A percentile compares a stretch with the other conserved stretches of the same genome.
phyloP scores from a whole-genome alignment of 2,797 vertebrate species.

The Alosa sapidissima region DNA sequence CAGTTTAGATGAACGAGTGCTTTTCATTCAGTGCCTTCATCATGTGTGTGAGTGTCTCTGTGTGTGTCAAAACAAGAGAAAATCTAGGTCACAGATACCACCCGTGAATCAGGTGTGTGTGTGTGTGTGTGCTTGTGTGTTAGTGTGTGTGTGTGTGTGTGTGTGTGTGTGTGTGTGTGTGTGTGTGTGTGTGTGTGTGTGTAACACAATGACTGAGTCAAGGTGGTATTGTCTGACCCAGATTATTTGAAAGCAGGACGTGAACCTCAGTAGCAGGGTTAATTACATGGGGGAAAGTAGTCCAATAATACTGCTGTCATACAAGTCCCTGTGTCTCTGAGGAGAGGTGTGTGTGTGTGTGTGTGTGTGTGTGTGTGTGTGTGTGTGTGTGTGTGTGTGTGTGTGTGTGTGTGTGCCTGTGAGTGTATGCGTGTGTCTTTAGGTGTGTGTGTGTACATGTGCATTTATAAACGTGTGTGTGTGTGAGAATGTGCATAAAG shows the following conservation, averaged over 20 bases:
- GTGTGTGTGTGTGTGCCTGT: slow-evolving; percentile 16
- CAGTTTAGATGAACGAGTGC: neutral
- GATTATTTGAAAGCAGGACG: slow-evolving; percentile 72
- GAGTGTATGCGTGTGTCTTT: neutral
- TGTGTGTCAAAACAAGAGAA: neutral
- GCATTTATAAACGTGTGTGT: neutral
- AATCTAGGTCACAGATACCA: slow-evolving; percentile 1
- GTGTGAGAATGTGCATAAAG: neutral
- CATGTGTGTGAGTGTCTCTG: neutral
- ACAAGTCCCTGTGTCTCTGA: slow-evolving; percentile 58
- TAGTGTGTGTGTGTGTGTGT: neutral
- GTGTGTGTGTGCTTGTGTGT: neutral
- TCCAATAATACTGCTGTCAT: slow-evolving; percentile 69
- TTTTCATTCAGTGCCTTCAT: neutral
- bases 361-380: slow-evolving; percentile 7
- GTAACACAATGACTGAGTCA: slow-evolving; percentile 21
- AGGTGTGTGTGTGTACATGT: neutral
- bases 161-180: neutral
- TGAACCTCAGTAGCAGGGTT: slow-evolving; percentile 74
- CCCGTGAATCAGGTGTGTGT: neutral
- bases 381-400: slow-evolving; percentile 12
- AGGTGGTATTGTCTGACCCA: slow-evolving; percentile 63
- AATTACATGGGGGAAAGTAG: slow-evolving; percentile 74
- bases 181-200: neutral
- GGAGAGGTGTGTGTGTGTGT: slow-evolving; percentile 46